Conservation (phyloP, 2,113 vertebrate species). For the Callospermophilus lateralis region DNA sequence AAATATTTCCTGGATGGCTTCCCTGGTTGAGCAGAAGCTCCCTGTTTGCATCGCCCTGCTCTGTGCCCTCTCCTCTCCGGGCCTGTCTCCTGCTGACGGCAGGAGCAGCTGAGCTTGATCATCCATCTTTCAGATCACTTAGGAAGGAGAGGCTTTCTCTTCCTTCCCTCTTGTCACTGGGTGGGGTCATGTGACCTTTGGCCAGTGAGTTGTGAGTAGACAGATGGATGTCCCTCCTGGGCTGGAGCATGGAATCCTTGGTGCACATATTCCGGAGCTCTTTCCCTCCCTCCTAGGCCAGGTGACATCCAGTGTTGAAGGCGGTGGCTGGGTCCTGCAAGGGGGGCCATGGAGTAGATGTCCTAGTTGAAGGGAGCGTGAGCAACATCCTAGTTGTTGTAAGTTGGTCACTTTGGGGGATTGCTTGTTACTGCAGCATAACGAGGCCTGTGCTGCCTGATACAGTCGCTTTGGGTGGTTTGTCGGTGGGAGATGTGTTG, state of each 20-base stretch:
- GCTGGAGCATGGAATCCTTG: background rate
- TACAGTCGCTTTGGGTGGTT: no score
- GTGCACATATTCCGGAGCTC: background rate
- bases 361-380: background rate
- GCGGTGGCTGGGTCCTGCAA: background rate
- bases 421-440: background rate
- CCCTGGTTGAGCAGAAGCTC: background rate
- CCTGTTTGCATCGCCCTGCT: background rate
- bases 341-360: background rate
- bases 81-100: background rate
- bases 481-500: no score
- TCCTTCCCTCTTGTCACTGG: background rate
- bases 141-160: background rate
- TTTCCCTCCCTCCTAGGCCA: background rate
- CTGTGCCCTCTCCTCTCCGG: background rate
- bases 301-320: rapidly evolving
- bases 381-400: background rate
- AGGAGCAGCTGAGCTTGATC: background rate
- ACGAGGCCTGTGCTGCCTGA: rapidly evolving
- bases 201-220: background rate
- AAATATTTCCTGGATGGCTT: background rate
- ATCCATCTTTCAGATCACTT: background rate
- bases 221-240: background rate
- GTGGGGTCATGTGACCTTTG: background rate
- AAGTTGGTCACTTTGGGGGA: background rate